phyloP scores from a whole-genome alignment of 37 sponge, comb jelly and placozoan species.

The Petrosia ficiformis region DNA sequence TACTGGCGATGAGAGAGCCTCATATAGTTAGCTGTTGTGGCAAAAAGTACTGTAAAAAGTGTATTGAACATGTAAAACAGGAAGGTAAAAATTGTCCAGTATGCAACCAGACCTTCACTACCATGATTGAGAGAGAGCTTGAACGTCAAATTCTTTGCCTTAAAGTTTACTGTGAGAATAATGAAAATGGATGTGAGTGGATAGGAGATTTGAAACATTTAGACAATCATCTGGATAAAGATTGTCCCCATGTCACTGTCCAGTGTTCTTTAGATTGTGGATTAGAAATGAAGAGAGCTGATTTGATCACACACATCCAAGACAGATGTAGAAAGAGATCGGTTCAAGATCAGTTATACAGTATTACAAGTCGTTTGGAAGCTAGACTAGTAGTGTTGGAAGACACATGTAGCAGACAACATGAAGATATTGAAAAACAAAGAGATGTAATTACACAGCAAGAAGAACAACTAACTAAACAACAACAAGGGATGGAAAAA shows the following conservation, averaged over 20 bases:
- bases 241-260: background rate
- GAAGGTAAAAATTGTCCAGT: background rate
- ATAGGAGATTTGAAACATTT: conserved; percentile 4
- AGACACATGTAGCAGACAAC: background rate
- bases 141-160: background rate
- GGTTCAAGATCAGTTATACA: background rate
- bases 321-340: background rate
- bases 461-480: too few species aligned
- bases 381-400: background rate
- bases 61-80: background rate
- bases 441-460: too few species aligned
- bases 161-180: conserved; percentile 6
- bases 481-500: too few species aligned
- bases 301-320: background rate
- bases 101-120: background rate
- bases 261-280: background rate
- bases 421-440: too few species aligned
- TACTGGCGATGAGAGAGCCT: conserved; percentile 1
- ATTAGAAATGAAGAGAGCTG: background rate
- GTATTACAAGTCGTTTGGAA: background rate
- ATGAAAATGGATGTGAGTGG: conserved; percentile 21
- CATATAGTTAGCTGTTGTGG: conserved; percentile 26
- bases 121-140: background rate
- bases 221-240: background rate
- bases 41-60: conserved; percentile 3